Evolutionary conservation across 2,888 invertebrate species (phyloP), one percentile per base, ranked within the genome.

Genomic region (Hymenopus coronatus): DNA sequence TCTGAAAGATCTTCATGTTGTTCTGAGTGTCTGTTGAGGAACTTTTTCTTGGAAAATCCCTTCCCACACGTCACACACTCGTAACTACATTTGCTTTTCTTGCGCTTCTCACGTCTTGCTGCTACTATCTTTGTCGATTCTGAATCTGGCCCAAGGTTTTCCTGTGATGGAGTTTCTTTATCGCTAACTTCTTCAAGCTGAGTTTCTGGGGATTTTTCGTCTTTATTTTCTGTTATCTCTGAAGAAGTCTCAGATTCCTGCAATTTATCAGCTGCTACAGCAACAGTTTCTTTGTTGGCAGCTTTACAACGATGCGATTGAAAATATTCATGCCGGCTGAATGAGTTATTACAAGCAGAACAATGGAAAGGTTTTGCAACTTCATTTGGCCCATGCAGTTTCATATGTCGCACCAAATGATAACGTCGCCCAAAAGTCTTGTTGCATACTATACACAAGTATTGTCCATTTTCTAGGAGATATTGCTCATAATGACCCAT

Each of bases 41-140:
- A 87, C 88, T 91, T 91, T 84, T 91, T 91, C 86, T 91, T 91
- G 33, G 91, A 90, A 85, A 92, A 92, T 20, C 90, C 91, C 87
- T 91, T 91, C 2, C 92, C 91, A 87, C 92, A 92, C 27, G 91
- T 90, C 20, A 91, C 91, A 89, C 92, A 92, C 88, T 91, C 91
- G 88, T 91, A 91, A 83, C 88, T 83, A 82, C 87, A 87, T 40
- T 87, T 87, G 33, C 90, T 90, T 54, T 88, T 88, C 83, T 88
- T 88, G 70, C 90, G 81, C n/a, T 88, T 83, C 40, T 87, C 89
- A 25, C 90, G 88, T 70, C 85, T 33, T n/a, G 89, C 88, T 30
- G 89, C 86, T n/a, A 89, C 40, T n/a, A 83, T 85, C 40, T 83
- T 89, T 46, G 85, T 33, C 9, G 28, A 6, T 30, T 40, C 83